Percentiles rank a stretch among this genome's conserved stretches.
phyloP scores from a whole-genome alignment of 92 coral and sea anemone genomes.

The Porites cylindrica region DNA sequence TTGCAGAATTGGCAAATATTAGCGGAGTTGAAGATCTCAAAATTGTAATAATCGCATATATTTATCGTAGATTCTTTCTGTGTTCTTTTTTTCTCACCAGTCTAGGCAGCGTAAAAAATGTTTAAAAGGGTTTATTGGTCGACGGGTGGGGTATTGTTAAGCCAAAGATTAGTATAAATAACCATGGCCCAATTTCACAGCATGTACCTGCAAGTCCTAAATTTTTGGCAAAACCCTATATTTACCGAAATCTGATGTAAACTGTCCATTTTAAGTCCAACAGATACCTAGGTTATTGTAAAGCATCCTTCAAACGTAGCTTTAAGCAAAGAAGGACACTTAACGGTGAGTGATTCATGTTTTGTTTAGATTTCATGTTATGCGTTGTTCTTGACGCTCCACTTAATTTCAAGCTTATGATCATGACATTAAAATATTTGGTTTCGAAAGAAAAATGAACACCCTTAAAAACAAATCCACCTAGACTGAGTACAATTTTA shows the following conservation, averaged over 20 bases:
- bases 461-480: too few relatives aligned
- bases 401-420: background rate
- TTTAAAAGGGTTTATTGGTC: background rate
- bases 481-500: too few relatives aligned
- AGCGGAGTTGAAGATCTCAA: too few relatives aligned
- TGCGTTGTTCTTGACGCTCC: background rate
- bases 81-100: background rate
- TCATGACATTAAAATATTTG: background rate
- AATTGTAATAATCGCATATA: too few relatives aligned
- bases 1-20: too few relatives aligned
- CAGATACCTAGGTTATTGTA: background rate
- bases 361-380: background rate
- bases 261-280: background rate
- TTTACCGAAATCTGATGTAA: background rate
- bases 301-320: background rate
- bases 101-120: background rate
- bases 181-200: background rate
- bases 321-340: background rate
- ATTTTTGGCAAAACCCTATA: background rate
- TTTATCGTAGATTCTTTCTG: too few relatives aligned
- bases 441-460: too few relatives aligned
- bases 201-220: background rate
- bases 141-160: background rate
- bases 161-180: background rate
- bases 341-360: background rate